Conservation (phyloP, 2,888 invertebrate species). For the Yponomeuta sedellus region DNA sequence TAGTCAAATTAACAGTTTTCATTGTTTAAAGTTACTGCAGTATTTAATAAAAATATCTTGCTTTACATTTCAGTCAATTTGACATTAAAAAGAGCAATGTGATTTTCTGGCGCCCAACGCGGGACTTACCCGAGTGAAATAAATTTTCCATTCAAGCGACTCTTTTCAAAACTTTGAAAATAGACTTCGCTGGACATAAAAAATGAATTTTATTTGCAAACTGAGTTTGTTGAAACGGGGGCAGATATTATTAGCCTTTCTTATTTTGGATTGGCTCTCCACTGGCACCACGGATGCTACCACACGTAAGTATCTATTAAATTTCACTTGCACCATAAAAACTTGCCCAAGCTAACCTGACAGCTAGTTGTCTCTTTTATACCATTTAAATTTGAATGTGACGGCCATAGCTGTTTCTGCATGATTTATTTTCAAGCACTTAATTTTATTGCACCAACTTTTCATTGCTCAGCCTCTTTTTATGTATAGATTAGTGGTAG, state of each 20-base stretch:
- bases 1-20: not conserved
- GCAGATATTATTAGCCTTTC: constrained; percentile 47
- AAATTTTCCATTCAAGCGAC: not conserved
- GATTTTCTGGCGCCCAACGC: constrained; percentile 37
- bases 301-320: constrained; percentile 46
- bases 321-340: not conserved
- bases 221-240: constrained; percentile 41
- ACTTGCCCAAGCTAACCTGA: not conserved
- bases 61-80: not conserved
- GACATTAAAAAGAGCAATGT: not conserved
- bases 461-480: too few species aligned
- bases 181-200: constrained; percentile 19
- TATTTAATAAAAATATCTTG: not conserved
- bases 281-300: constrained; percentile 56
- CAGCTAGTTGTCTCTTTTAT: not conserved
- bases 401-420: not conserved
- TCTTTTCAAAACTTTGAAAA: constrained; percentile 10
- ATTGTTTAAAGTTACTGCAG: not conserved
- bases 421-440: not conserved
- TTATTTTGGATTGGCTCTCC: constrained; percentile 61
- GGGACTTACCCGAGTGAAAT: constrained; percentile 23
- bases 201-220: constrained; percentile 35
- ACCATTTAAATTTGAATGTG: not conserved
- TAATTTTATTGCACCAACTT: too few species aligned
- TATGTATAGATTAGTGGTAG: too few species aligned